Base-by-base conservation (phyloP, 2,888 invertebrate genomes). In the Cataglyphis rosenhaueri region DNA sequence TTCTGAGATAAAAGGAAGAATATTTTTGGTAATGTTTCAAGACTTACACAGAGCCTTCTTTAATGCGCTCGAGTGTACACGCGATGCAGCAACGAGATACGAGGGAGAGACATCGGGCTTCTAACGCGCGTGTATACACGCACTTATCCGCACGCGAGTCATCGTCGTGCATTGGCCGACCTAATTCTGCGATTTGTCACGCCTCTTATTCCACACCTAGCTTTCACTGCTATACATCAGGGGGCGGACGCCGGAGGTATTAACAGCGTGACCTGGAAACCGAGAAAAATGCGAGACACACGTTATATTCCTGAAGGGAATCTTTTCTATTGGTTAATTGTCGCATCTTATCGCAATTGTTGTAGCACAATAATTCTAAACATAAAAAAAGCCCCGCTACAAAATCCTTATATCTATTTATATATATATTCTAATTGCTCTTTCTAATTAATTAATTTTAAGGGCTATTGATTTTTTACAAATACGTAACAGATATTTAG, bases 171-270 rank as follows among this genome's bases (percentile, higher is more conserved):
- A 84, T 86, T 89, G 90, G 91, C 86, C 92, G 92, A 92, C 91
- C 92, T 87, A 91, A 92, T 92, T 92, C 89, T 87, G 61, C 86
- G 89, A 92, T 92, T 92, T 92, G 92, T 92, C 92, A 92, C 91
- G 92, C 91, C 92, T 91, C 91, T 91, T 91, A 88, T 91, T 92
- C 91, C 91, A 88, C 91, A 88, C 88, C 91, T 91, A 92, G 91
- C 92, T 92, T 92, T 92, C 92, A 91, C 92, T 91, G 90, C 87
- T 83, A 85, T 87, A 90, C 83, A 88, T 89, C 86, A 86, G 86
- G 84, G 88, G 89, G 91, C 90, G 89, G 88, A 91, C 87, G 75
- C 83, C 73, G 59, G 81, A 87, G 84, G 71, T 81, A 81, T 84
- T 81, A 71, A 62, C 61, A 25, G n/a, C 38, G 57, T 65, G 68